These are phyloP conservation scores for Zhengitettix transpicula DNA, from an alignment of 2,888 invertebrate genomes.

Conservation along the genomic window DNA sequence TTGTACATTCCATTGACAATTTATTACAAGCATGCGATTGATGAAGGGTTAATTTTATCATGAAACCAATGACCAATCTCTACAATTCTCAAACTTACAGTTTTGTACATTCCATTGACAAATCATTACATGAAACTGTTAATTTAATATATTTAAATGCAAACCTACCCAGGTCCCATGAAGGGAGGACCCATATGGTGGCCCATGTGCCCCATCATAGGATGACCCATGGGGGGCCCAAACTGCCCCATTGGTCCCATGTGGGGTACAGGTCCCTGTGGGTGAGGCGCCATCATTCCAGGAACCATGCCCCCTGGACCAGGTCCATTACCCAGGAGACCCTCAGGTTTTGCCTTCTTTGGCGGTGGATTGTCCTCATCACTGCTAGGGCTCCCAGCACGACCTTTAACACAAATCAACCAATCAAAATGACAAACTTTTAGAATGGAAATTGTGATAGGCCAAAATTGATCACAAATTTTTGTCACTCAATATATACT, in stretches of 20 bases:
- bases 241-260: slow-evolving; percentile 32
- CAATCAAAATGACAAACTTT: background rate
- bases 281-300: slow-evolving; percentile 36
- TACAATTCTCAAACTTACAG: too few species aligned
- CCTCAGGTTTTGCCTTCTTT: slow-evolving; percentile 55
- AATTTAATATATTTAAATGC: background rate
- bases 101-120: too few species aligned
- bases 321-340: slow-evolving; percentile 37
- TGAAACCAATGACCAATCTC: too few species aligned
- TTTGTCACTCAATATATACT: too few species aligned
- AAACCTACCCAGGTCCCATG: slow-evolving; percentile 45
- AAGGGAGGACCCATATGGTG: slow-evolving; percentile 54
- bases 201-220: slow-evolving; percentile 44
- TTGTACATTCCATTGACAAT: too few species aligned
- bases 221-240: slow-evolving; percentile 35
- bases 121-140: too few species aligned
- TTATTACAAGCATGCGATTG: too few species aligned
- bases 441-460: too few species aligned
- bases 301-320: slow-evolving; percentile 42
- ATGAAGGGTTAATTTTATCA: too few species aligned
- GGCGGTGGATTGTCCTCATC: slow-evolving; percentile 70
- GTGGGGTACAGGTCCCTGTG: slow-evolving; percentile 25
- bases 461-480: too few species aligned
- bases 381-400: slow-evolving; percentile 59
- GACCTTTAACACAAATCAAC: slow-evolving; percentile 23